Evolutionary conservation across 2,797 vertebrate genomes (phyloP).

Genomic region (Rhincodon typus): DNA sequence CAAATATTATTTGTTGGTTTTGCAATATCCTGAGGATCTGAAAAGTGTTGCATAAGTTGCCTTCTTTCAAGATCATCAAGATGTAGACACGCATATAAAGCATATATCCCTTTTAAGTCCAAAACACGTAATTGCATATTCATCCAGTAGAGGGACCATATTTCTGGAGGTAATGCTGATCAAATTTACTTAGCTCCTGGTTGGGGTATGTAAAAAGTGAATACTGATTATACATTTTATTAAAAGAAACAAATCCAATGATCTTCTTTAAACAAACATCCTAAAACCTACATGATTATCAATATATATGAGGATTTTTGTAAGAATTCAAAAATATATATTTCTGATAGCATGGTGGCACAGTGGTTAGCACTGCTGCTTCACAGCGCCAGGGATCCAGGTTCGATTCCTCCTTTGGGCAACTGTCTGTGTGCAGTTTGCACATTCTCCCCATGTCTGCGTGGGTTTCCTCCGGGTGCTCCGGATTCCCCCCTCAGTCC

Average conservation of each 20-base stretch:
- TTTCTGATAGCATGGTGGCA: too few relatives aligned
- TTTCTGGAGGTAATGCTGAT: background rate
- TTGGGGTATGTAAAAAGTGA: background rate
- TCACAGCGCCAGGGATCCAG: too few relatives aligned
- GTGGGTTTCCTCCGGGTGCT: too few relatives aligned
- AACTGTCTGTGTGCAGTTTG: too few relatives aligned
- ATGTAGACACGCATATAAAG: too few relatives aligned
- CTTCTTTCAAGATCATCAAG: background rate
- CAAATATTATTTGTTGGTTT: background rate
- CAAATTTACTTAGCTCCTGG: background rate
- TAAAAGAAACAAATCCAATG: background rate
- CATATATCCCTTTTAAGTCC: background rate
- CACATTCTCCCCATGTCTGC: too few relatives aligned
- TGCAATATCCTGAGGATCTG: background rate
- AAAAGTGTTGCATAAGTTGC: background rate
- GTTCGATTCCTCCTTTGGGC: too few relatives aligned
- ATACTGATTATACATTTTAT: background rate
- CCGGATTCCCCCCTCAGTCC: too few relatives aligned
- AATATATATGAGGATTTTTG: background rate
- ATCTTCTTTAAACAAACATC: background rate
- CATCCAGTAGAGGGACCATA: constrained; percentile 1
- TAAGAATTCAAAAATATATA: background rate
- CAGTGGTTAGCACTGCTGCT: too few relatives aligned
- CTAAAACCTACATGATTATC: background rate
- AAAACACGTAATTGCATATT: background rate